Percentiles rank a stretch among this genome's conserved stretches.
Conservation (phyloP, 2,888 invertebrate species). For the Geophilus truncorum region DNA sequence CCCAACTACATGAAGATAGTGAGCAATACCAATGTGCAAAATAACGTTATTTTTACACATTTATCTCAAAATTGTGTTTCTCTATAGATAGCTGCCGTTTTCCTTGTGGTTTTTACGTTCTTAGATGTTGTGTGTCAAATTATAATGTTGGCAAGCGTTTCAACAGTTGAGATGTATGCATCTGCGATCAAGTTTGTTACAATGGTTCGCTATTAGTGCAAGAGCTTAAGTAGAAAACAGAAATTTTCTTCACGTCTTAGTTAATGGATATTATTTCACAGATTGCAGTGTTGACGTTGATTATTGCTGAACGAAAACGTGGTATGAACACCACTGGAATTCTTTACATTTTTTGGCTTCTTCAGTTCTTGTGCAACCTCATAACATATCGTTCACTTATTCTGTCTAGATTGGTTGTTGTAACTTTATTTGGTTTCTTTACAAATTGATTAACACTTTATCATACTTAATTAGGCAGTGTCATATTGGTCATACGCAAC, state of each 20-base stretch:
- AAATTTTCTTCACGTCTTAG: too few species aligned
- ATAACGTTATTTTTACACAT: background rate
- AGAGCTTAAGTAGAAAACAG: too few species aligned
- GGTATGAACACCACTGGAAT: slow-evolving; percentile 30
- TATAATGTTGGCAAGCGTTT: background rate
- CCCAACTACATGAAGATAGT: background rate
- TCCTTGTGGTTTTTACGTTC: background rate
- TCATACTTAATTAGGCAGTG: too few species aligned
- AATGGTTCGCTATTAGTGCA: too few species aligned
- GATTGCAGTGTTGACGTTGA: background rate
- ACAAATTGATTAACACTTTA: too few species aligned
- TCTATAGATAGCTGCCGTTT: background rate
- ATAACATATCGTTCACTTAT: background rate
- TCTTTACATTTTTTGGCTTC: slow-evolving; percentile 20
- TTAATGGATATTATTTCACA: too few species aligned
- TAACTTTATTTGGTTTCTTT: too few species aligned
- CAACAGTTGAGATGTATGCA: background rate
- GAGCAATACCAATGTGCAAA: background rate
- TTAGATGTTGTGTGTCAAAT: background rate
- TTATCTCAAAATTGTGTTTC: background rate
- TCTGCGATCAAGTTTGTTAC: background rate
- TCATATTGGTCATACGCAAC: background rate
- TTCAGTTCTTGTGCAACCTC: background rate
- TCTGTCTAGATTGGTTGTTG: background rate
- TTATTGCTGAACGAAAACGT: background rate